These are phyloP conservation scores for Chlamydotis undulata DNA, from an alignment of 2,113 vertebrate genomes.

Conservation along the genomic window DNA sequence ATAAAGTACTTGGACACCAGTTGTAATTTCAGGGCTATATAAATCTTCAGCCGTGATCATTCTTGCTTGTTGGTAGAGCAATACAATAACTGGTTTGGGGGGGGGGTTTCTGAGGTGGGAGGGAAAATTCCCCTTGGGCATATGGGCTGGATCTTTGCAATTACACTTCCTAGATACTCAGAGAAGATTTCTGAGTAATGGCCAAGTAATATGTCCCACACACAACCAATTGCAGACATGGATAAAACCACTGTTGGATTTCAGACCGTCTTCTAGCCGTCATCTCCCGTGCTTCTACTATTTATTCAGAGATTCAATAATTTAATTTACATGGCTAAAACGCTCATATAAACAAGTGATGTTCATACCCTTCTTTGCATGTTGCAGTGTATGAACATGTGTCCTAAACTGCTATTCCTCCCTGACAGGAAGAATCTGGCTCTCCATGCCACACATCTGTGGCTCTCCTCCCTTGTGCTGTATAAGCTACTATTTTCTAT, in stretches of 20 bases:
- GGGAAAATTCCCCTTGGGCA: background rate
- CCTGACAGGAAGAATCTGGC: background rate
- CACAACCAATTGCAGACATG: background rate
- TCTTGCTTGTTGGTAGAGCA: background rate
- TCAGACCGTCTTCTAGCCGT: background rate
- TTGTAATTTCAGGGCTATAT: background rate
- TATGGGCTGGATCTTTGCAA: background rate
- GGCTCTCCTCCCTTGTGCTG: background rate
- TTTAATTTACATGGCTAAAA: background rate
- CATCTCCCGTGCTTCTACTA: background rate
- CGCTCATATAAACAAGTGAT: background rate
- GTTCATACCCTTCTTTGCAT: background rate
- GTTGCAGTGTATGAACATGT: background rate
- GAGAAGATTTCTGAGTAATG: background rate
- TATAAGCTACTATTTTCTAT: background rate
- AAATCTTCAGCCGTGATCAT: background rate
- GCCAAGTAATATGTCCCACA: background rate
- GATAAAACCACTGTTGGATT: background rate
- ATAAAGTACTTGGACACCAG: slow-evolving; percentile 20
- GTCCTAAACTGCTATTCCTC: background rate
- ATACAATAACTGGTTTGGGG: background rate
- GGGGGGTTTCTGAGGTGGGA: background rate
- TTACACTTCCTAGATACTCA: background rate
- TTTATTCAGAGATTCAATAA: background rate
- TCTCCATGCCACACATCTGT: background rate